Evolutionary conservation across 2,888 invertebrate species (phyloP).

Genomic region (Diachrysia chrysitis): DNA sequence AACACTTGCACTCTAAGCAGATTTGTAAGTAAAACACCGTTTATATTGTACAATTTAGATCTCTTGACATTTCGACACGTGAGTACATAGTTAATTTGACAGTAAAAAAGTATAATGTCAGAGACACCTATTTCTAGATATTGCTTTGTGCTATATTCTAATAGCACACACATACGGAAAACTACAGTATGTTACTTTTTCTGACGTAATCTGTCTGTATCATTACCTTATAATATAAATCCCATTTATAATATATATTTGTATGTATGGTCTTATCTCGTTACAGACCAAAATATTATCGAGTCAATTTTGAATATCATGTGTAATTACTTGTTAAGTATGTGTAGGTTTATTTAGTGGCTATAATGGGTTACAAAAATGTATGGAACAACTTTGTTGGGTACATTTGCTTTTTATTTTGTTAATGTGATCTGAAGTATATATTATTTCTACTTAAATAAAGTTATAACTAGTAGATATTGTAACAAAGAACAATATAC

Average conservation of each 20-base stretch:
- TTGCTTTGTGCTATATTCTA: conserved; percentile 39
- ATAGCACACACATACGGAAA: conserved; percentile 34
- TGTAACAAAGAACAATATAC: conserved; percentile 66
- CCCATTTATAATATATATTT: conserved; percentile 50
- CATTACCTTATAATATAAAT: conserved; percentile 52
- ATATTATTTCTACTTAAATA: conserved; percentile 66
- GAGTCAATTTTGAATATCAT: conserved; percentile 86
- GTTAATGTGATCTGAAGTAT: conserved; percentile 88
- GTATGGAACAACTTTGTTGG: conserved; percentile 75
- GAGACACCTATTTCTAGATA: conserved; percentile 40
- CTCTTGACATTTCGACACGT: conserved; percentile 54
- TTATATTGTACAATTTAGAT: conserved; percentile 69
- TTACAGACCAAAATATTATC: conserved; percentile 82
- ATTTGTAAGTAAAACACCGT: conserved; percentile 79
- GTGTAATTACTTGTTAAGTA: conserved; percentile 79
- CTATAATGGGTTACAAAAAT: conserved; percentile 72
- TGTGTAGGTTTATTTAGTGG: conserved; percentile 78
- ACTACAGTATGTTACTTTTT: conserved; percentile 20
- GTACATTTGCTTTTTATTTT: conserved; percentile 77
- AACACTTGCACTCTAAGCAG: conserved; percentile 88
- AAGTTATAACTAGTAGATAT: conserved; percentile 58
- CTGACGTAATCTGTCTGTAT: conserved; percentile 47
- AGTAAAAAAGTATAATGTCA: conserved; percentile 13
- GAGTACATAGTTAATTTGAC: conserved; percentile 32
- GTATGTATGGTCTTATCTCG: conserved; percentile 71